A percentile compares a stretch with the other conserved stretches of the same genome.
Conservation (phyloP, 1,140 invertebrate genomes). For the Drosophila hydei region DNA sequence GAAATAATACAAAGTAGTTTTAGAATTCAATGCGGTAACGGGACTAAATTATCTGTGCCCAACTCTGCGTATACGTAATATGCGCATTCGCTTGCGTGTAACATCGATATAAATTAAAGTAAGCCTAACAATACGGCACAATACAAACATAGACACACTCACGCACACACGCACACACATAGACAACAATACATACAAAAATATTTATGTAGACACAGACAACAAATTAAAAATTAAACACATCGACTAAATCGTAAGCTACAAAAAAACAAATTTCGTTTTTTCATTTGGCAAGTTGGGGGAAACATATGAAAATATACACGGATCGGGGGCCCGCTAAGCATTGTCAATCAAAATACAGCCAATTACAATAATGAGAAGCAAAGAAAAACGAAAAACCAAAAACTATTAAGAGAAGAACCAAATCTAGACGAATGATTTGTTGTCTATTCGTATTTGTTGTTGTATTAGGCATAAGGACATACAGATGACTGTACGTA, state of each 20-base stretch:
- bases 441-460: conserved; percentile 8
- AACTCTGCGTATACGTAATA: conserved; percentile 34
- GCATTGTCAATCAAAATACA: conserved; percentile 46
- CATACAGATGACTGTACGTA: conserved; percentile 1
- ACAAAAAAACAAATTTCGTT: conserved; percentile 19
- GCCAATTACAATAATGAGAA: conserved; percentile 54
- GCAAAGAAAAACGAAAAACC: conserved; percentile 17
- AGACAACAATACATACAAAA: conserved; percentile 6
- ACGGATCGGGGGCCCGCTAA: too few species aligned
- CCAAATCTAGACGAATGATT: conserved; percentile 24
- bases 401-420: conserved; percentile 1
- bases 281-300: too few species aligned
- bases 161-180: conserved; percentile 1
- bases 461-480: conserved; percentile 15
- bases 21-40: conserved; percentile 6
- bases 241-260: conserved; percentile 29
- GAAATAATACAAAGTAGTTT: conserved; percentile 34
- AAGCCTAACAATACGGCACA: conserved; percentile 2
- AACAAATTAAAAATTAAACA: conserved; percentile 32
- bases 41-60: background rate
- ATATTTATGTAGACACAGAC: conserved; percentile 6
- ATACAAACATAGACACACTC: conserved; percentile 9
- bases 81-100: background rate
- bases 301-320: too few species aligned
- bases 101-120: background rate